Evolutionary conservation across 2,113 vertebrate species (phyloP).

Genomic region (Circaetus cinerascens): DNA sequence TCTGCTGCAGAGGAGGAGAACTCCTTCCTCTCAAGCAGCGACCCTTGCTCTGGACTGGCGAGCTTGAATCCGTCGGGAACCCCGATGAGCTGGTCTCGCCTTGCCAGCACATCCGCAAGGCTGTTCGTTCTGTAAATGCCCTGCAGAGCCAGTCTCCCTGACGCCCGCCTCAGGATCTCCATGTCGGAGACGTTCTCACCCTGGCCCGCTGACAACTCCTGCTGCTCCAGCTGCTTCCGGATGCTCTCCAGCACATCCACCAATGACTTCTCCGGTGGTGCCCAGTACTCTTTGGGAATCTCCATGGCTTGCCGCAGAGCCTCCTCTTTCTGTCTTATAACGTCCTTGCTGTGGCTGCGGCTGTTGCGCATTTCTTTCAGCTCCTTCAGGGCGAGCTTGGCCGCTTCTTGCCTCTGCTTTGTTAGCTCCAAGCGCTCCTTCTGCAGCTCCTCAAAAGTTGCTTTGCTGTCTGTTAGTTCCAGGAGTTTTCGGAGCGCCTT

Average conservation of each 20-base stretch:
- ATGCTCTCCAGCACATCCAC: not conserved
- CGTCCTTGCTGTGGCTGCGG: not conserved
- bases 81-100: slow-evolving; percentile 51
- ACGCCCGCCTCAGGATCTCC: slow-evolving; percentile 52
- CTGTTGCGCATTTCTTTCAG: not conserved
- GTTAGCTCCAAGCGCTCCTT: not conserved
- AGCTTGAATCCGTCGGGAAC: slow-evolving; percentile 44
- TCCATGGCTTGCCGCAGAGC: slow-evolving; percentile 14
- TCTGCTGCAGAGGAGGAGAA: slow-evolving; percentile 60
- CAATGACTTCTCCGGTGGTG: not conserved
- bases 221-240: slow-evolving; percentile 4
- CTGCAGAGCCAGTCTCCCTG: slow-evolving; percentile 67
- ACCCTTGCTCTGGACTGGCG: not conserved
- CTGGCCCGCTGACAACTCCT: not conserved
- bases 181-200: not conserved
- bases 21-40: not conserved
- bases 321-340: not conserved
- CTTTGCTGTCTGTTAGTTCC: not conserved
- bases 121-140: slow-evolving; percentile 62
- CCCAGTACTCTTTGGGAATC: not conserved
- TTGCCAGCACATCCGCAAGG: not conserved
- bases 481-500: slow-evolving; percentile 3
- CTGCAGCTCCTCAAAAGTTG: not conserved
- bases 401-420: not conserved
- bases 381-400: not conserved